These are phyloP conservation scores for Nymphalis c-album DNA, from an alignment of 2,888 invertebrate species.

Conservation along the genomic window DNA sequence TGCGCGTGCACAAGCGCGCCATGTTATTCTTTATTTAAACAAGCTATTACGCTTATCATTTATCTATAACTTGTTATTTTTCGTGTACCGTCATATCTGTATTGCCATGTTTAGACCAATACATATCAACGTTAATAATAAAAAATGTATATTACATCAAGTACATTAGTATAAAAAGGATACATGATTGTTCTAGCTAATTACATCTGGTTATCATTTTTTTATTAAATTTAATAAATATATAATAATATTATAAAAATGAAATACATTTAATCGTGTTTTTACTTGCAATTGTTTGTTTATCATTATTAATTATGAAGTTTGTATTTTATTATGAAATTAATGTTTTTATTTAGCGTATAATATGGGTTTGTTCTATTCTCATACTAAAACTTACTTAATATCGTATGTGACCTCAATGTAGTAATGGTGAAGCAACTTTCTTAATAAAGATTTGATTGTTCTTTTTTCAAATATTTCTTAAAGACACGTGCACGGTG, in stretches of 20 bases:
- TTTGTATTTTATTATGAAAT: too few relatives aligned
- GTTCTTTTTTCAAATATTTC: slow-evolving; percentile 46
- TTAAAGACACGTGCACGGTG: slow-evolving; percentile 45
- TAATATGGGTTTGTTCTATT: background rate
- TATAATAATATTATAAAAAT: too few relatives aligned
- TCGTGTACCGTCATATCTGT: slow-evolving; percentile 28
- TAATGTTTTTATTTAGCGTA: background rate
- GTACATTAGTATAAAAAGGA: too few relatives aligned
- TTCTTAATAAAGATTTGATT: slow-evolving; percentile 43
- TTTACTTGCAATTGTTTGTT: too few relatives aligned
- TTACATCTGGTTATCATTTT: too few relatives aligned
- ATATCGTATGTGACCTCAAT: slow-evolving; percentile 28
- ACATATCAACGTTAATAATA: slow-evolving; percentile 16
- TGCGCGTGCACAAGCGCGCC: slow-evolving; percentile 41
- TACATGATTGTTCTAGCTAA: too few relatives aligned
- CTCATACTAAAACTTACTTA: background rate
- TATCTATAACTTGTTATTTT: slow-evolving; percentile 40
- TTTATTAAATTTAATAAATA: too few relatives aligned
- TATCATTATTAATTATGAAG: too few relatives aligned
- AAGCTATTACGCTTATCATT: slow-evolving; percentile 44
- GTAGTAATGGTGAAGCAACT: slow-evolving; percentile 25
- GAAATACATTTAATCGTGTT: too few relatives aligned
- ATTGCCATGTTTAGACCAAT: slow-evolving; percentile 33
- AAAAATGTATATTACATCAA: background rate
- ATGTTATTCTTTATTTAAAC: slow-evolving; percentile 40